phyloP scores from a whole-genome alignment of 2,888 invertebrate species.

The Thecophora atra region DNA sequence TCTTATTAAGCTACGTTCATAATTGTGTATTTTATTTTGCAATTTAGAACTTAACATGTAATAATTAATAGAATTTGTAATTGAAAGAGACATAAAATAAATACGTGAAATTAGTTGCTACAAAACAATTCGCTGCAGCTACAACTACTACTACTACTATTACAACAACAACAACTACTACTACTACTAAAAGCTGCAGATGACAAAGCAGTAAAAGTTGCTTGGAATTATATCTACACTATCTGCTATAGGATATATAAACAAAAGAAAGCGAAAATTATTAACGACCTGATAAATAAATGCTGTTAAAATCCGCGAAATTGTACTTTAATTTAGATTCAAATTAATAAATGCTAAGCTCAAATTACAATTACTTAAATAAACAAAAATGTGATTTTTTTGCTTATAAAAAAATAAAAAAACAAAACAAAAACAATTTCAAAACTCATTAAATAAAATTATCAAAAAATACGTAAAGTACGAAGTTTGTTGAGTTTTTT shows the following conservation, averaged over 20 bases:
- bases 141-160: background rate
- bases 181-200: background rate
- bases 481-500: no score
- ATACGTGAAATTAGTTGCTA: background rate
- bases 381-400: conserved; percentile 32
- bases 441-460: conserved; percentile 37
- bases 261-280: background rate
- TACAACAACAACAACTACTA: conserved; percentile 12
- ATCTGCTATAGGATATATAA: conserved; percentile 9
- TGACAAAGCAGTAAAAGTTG: conserved; percentile 15
- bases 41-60: background rate
- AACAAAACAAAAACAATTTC: conserved; percentile 33
- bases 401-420: conserved; percentile 13
- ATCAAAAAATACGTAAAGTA: no score
- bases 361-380: conserved; percentile 14
- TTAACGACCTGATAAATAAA: conserved; percentile 33
- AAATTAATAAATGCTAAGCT: conserved; percentile 31
- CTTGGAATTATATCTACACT: conserved; percentile 3
- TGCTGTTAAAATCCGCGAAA: conserved; percentile 19
- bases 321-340: conserved; percentile 4
- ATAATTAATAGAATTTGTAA: conserved; percentile 14
- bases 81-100: background rate
- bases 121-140: background rate
- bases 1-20: conserved; percentile 10
- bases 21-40: conserved; percentile 8